phyloP scores from a whole-genome alignment of 2,797 vertebrate genomes.

The Gallinago solitaria region DNA sequence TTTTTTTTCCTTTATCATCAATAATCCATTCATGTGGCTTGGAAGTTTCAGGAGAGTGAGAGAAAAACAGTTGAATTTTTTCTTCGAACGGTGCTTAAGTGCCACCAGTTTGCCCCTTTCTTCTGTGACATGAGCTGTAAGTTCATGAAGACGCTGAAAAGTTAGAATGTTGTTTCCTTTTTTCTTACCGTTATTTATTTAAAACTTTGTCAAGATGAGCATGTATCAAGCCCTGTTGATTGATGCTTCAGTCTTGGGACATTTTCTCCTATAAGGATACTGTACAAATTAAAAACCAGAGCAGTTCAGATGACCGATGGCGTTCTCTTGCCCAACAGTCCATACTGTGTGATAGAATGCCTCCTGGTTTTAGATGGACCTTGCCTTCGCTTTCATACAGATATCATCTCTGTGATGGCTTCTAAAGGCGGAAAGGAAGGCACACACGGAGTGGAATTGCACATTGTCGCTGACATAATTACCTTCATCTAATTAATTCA shows the following conservation, averaged over 20 bases:
- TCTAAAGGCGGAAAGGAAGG: conserved; percentile 13
- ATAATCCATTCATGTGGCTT: not conserved
- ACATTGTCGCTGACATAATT: not conserved
- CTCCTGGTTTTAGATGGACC: conserved; percentile 27
- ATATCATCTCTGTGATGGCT: conserved; percentile 28
- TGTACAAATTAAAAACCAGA: not conserved
- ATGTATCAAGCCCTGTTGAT: not conserved
- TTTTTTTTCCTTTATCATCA: not conserved
- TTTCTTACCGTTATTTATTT: not conserved
- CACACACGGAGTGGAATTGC: not conserved
- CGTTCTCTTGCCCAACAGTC: not conserved
- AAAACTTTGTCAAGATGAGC: not conserved
- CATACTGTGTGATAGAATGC: conserved; percentile 5
- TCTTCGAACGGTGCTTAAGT: not conserved
- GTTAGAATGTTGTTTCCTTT: not conserved
- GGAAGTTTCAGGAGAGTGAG: not conserved
- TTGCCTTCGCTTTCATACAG: conserved; percentile 51
- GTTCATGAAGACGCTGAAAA: not conserved
- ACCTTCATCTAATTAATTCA: conserved; percentile 28
- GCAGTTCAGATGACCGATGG: not conserved
- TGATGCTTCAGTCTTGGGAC: not conserved
- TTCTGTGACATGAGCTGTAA: not conserved
- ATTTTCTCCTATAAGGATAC: not conserved
- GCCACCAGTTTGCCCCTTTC: not conserved
- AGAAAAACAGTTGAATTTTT: not conserved